A percentile compares a stretch with the other conserved stretches of the same genome.
phyloP scores from a whole-genome alignment of 2,888 invertebrate species.

The Noctua fimbriata region DNA sequence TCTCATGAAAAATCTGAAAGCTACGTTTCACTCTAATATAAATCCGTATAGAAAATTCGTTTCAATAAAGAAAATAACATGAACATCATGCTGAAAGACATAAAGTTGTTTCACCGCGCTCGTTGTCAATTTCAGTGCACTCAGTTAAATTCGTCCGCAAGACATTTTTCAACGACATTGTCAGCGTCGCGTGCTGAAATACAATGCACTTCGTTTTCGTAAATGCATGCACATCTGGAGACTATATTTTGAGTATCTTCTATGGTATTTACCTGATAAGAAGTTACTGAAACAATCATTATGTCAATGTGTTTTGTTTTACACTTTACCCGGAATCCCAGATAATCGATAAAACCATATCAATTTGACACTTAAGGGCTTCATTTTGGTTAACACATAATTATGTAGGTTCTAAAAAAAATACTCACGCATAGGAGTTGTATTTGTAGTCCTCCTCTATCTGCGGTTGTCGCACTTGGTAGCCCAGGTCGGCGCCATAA shows the following conservation, averaged over 20 bases:
- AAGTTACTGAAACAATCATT: slow-evolving; percentile 29
- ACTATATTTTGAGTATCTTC: slow-evolving; percentile 26
- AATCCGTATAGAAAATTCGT: slow-evolving; percentile 44
- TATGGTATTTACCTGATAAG: slow-evolving; percentile 26
- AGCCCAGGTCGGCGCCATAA: slow-evolving; percentile 90
- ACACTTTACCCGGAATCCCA: slow-evolving; percentile 19
- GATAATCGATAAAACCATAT: slow-evolving; percentile 1
- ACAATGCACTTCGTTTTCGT: slow-evolving; percentile 67
- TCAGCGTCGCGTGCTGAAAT: slow-evolving; percentile 70
- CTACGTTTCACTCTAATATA: slow-evolving; percentile 25
- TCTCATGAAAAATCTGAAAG: slow-evolving; percentile 6
- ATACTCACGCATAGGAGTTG: slow-evolving; percentile 91
- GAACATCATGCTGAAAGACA: slow-evolving; percentile 54
- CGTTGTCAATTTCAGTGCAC: slow-evolving; percentile 73
- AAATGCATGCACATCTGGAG: slow-evolving; percentile 50
- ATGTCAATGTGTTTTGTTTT: slow-evolving; percentile 32
- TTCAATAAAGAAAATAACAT: slow-evolving; percentile 63
- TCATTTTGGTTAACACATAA: not conserved
- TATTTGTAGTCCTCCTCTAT: slow-evolving; percentile 93
- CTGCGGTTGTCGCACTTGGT: slow-evolving; percentile 83
- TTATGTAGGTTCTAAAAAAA: not conserved
- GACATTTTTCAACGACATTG: slow-evolving; percentile 71
- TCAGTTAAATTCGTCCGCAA: slow-evolving; percentile 68
- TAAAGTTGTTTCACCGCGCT: slow-evolving; percentile 63
- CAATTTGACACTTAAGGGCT: not conserved